Percentiles rank a stretch among this genome's conserved stretches.
Evolutionary conservation across 2,113 vertebrate genomes (phyloP).

Genomic region (Galbula dea): DNA sequence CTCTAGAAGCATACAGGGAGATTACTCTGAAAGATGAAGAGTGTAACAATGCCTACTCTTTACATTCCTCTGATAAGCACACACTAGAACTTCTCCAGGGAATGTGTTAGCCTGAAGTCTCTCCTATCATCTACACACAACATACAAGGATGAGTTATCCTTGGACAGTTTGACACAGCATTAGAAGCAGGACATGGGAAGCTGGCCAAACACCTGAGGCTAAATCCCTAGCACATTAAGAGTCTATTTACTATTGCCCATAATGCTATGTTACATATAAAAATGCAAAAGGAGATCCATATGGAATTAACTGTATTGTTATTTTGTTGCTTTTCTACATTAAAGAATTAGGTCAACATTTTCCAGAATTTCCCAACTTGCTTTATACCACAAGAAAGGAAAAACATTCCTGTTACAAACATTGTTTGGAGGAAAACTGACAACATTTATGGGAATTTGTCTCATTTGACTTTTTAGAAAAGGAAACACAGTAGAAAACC

Average conservation of each 20-base stretch:
- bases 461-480: not conserved
- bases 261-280: conserved; percentile 22
- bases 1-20: not conserved
- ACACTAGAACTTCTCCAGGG: not conserved
- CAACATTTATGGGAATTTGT: not conserved
- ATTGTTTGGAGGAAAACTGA: not conserved
- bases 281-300: conserved; percentile 15
- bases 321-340: not conserved
- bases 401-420: not conserved
- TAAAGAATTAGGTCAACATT: conserved; percentile 18
- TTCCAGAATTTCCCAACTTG: not conserved
- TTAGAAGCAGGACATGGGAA: conserved; percentile 19
- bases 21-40: conserved; percentile 2
- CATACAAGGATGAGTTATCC: not conserved
- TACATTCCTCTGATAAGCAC: conserved; percentile 27
- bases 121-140: not conserved
- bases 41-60: conserved; percentile 17
- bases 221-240: conserved; percentile 44
- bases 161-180: conserved; percentile 1
- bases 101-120: no score
- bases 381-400: not conserved
- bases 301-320: conserved; percentile 7
- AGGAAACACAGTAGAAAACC: not conserved
- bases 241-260: conserved; percentile 17
- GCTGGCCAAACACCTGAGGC: conserved; percentile 46